Percentiles rank a stretch among this genome's conserved stretches.
phyloP scores from a whole-genome alignment of 2,797 vertebrate species.

The Coranthus polyacanthus region DNA sequence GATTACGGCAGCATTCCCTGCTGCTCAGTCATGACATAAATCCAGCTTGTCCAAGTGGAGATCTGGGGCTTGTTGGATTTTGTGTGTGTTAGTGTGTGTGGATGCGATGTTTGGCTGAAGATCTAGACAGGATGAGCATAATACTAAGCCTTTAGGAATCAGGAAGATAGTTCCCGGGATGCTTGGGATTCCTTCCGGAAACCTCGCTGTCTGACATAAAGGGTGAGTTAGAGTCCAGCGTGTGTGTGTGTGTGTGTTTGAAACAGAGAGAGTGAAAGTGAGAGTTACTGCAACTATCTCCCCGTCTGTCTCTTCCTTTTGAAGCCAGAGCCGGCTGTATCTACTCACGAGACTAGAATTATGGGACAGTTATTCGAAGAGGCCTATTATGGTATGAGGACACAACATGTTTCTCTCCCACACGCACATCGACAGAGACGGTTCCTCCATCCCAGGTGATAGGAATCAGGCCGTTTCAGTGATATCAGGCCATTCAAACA shows the following conservation, averaged over 20 bases:
- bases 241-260: no score
- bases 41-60: slow-evolving; percentile 59
- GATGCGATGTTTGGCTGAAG: slow-evolving; percentile 65
- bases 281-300: slow-evolving; percentile 61
- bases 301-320: slow-evolving; percentile 66
- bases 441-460: slow-evolving; percentile 73
- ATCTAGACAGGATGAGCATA: slow-evolving; percentile 73
- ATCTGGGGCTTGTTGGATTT: slow-evolving; percentile 38
- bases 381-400: slow-evolving; percentile 84
- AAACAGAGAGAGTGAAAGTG: slow-evolving; percentile 45
- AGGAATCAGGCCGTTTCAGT: slow-evolving; percentile 71
- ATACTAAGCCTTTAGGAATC: slow-evolving; percentile 76
- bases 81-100: slow-evolving; percentile 18
- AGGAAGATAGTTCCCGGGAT: slow-evolving; percentile 76
- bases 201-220: slow-evolving; percentile 72
- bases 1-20: slow-evolving; percentile 74
- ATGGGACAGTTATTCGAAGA: slow-evolving; percentile 71
- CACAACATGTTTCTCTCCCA: slow-evolving; percentile 67
- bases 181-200: slow-evolving; percentile 80
- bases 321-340: slow-evolving; percentile 70
- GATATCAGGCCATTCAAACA: slow-evolving; percentile 66
- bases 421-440: slow-evolving; percentile 44
- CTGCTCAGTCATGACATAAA: slow-evolving; percentile 68
- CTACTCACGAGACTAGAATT: slow-evolving; percentile 75
- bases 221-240: slow-evolving; percentile 67